Base-by-base conservation (phyloP, 2,888 invertebrate species). In the Octonoba sinensis region DNA sequence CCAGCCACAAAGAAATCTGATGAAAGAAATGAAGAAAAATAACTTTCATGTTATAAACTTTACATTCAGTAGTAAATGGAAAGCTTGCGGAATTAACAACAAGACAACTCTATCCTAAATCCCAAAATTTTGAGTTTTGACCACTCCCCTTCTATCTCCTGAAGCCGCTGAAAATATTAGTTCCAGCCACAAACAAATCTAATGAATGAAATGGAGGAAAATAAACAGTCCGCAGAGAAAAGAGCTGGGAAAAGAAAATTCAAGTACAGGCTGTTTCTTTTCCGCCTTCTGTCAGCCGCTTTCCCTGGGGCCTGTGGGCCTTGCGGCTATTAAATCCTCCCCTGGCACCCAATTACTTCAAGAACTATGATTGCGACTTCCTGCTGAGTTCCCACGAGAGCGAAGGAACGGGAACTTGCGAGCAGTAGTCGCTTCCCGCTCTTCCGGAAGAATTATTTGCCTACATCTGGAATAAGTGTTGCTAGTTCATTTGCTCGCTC, bases 331-430 rank as follows among this genome's bases (percentile, higher is more conserved):
- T 72, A 72, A 62, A 54, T 22, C 64, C 46, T n/a, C 46, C n/a
- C 51, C 36, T 44, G 36, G 44, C 44, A 47, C 66, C 77, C 78
- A 72, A 79, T 72, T 79, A 67, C 66, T 56, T 54, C 72, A 54
- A 79, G 78, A 79, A 60, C 66, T 72, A 79, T 79, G 78, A 79
- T 79, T 79, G 78, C 67, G 66, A 54, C 69, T 54, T 70, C 70
- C 60, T 60, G 49, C 27, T 60, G 24, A 27, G 65, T 62, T 71
- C 72, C 72, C 78, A 12, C 22, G 69, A 67, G 78, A 66, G 46
- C 12, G n/a, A n/a, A n/a, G n/a, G 11, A 36, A 18, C 6, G 64
- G 20, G 66, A 78, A 72, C 72, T 72, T 75, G 75, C 60, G 67
- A 36, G 36, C 36, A 36, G 36, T 36, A 36, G 36, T 6, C 36